These are phyloP conservation scores for Pocillopora meandrina DNA, from an alignment of 92 coral and sea anemone genomes.

Conservation along the genomic window DNA sequence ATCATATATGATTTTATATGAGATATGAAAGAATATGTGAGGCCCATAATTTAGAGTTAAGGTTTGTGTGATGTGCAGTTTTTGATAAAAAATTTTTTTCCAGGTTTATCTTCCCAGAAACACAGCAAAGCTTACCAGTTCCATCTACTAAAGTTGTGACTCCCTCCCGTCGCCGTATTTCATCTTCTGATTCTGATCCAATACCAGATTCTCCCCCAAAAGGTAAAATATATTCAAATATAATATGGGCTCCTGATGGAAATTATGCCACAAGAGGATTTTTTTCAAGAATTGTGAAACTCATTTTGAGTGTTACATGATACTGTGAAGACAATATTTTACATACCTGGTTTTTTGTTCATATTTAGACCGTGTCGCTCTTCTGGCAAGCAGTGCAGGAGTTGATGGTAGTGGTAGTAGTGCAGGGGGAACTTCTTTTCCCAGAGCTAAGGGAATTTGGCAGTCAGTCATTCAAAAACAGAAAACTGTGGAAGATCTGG, in stretches of 20 bases:
- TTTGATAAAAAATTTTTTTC: background rate
- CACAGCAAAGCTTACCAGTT: conserved; percentile 23
- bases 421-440: conserved; percentile 53
- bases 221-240: conserved; percentile 14
- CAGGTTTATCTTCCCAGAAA: conserved; percentile 64
- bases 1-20: too few relatives aligned
- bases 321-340: too few relatives aligned
- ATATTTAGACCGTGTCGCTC: conserved; percentile 39
- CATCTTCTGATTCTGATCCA: conserved; percentile 83
- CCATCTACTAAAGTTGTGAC: conserved; percentile 39
- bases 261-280: too few relatives aligned
- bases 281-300: too few relatives aligned
- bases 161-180: conserved; percentile 60
- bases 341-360: too few relatives aligned
- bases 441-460: conserved; percentile 72
- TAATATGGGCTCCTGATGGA: background rate
- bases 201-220: conserved; percentile 72
- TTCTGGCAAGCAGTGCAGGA: conserved; percentile 49
- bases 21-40: too few relatives aligned
- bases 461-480: conserved; percentile 56
- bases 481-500: conserved; percentile 88
- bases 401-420: conserved; percentile 78
- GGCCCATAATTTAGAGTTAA: too few relatives aligned
- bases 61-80: background rate
- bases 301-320: too few relatives aligned